Percentiles rank a stretch among this genome's conserved stretches.
Evolutionary conservation across 2,888 invertebrate species (phyloP).

Genomic region (Hirtodrosophila cameraria): DNA sequence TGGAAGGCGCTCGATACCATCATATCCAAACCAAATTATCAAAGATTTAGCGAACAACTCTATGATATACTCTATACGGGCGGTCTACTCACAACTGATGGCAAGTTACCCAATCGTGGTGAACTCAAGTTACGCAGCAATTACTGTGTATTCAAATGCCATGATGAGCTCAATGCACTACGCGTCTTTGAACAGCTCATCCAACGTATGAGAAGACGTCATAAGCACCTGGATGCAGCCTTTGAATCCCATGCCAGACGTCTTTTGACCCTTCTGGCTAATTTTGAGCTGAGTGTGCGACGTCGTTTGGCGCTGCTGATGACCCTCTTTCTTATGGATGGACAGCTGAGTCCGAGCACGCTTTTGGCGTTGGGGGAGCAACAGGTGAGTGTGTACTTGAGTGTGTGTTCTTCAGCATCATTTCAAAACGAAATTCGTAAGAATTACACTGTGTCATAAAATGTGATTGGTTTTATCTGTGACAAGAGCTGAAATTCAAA

Average conservation of each 20-base stretch:
- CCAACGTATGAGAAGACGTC: slow-evolving; percentile 13
- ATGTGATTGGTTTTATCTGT: too few relatives aligned
- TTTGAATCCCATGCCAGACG: slow-evolving; percentile 21
- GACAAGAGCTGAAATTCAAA: too few relatives aligned
- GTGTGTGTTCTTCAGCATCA: too few relatives aligned
- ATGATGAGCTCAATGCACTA: slow-evolving; percentile 17
- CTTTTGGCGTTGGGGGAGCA: slow-evolving; percentile 17
- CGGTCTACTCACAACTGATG: slow-evolving; percentile 10
- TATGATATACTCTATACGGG: slow-evolving; percentile 39
- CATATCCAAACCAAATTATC: slow-evolving; percentile 13
- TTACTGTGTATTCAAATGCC: slow-evolving; percentile 29
- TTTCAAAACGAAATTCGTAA: too few relatives aligned
- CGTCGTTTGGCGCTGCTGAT: slow-evolving; percentile 17
- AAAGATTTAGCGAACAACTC: background rate
- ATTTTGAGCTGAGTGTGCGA: slow-evolving; percentile 12
- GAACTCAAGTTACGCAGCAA: slow-evolving; percentile 6
- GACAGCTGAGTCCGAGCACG: slow-evolving; percentile 8
- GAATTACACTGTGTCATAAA: too few relatives aligned
- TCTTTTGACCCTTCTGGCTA: slow-evolving; percentile 3
- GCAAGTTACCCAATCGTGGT: background rate
- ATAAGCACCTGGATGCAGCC: slow-evolving; percentile 15
- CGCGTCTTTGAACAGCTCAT: slow-evolving; percentile 39
- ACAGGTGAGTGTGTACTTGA: too few relatives aligned
- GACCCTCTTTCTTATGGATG: slow-evolving; percentile 20
- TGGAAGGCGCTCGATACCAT: slow-evolving; percentile 33